Percentiles rank a stretch among this genome's conserved stretches.
Evolutionary conservation across 2,797 vertebrate genomes (phyloP).

Genomic region (Dendrocincla fuliginosa): DNA sequence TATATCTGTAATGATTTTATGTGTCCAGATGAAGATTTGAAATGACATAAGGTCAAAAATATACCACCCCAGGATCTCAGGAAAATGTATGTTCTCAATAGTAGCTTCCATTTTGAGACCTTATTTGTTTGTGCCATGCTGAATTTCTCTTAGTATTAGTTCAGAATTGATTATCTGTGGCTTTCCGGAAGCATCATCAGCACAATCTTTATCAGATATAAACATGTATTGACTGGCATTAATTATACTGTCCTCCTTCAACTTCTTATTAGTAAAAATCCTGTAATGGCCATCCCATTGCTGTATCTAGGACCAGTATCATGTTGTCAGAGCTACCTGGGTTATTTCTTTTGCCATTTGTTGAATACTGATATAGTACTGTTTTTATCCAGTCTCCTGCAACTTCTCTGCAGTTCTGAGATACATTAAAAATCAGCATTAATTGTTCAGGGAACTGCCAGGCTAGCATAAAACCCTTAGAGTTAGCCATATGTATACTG

Average conservation of each 20-base stretch:
- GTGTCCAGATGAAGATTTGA: background rate
- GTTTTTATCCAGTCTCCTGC: background rate
- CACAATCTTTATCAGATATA: background rate
- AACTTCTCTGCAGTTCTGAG: background rate
- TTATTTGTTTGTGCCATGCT: background rate
- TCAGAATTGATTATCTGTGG: background rate
- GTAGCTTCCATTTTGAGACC: background rate
- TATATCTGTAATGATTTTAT: background rate
- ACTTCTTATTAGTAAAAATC: background rate
- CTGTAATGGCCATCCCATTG: background rate
- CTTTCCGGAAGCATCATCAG: background rate
- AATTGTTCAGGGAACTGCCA: background rate
- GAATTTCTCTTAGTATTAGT: background rate
- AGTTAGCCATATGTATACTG: background rate
- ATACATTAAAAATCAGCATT: background rate
- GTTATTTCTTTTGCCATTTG: background rate
- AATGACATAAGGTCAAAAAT: background rate
- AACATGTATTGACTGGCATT: background rate
- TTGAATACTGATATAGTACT: background rate
- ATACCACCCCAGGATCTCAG: background rate
- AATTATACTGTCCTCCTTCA: background rate
- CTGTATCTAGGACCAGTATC: background rate
- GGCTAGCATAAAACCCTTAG: background rate
- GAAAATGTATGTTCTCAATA: background rate
- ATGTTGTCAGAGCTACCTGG: background rate